phyloP scores from a whole-genome alignment of 2,113 vertebrate species.

The Catharus minimus region DNA sequence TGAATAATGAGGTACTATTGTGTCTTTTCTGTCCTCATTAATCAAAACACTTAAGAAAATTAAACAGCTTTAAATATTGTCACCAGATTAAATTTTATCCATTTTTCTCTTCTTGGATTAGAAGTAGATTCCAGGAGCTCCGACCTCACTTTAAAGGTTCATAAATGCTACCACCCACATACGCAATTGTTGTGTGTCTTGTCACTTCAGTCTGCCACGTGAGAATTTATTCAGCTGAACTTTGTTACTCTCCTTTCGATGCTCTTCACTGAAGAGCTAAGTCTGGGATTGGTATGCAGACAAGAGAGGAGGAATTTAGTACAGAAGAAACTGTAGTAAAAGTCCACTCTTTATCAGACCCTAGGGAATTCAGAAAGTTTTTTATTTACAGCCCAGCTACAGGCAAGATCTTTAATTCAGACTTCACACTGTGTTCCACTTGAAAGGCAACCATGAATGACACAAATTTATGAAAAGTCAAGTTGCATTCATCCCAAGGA shows the following conservation, averaged over 20 bases:
- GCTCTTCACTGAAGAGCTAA: background rate
- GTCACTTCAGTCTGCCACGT: background rate
- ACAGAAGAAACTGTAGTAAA: background rate
- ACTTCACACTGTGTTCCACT: background rate
- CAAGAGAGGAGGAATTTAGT: background rate
- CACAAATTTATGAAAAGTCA: background rate
- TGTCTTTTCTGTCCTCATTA: background rate
- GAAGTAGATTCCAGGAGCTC: background rate
- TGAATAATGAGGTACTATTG: constrained; percentile 11
- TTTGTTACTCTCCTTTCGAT: background rate
- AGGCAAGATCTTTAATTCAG: background rate
- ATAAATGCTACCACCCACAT: background rate
- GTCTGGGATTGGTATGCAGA: background rate
- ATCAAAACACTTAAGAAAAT: constrained; percentile 48
- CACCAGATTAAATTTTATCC: constrained; percentile 12
- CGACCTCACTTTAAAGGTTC: background rate
- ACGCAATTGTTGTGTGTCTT: background rate
- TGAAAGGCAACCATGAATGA: background rate
- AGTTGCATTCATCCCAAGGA: background rate
- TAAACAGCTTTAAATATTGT: constrained; percentile 28
- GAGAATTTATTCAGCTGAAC: background rate
- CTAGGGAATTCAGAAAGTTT: background rate
- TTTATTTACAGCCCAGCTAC: background rate
- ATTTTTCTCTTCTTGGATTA: background rate
- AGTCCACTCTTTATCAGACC: background rate